Evolutionary conservation across 1,140 invertebrate species (phyloP).

Genomic region (Anadara kagoshimensis): DNA sequence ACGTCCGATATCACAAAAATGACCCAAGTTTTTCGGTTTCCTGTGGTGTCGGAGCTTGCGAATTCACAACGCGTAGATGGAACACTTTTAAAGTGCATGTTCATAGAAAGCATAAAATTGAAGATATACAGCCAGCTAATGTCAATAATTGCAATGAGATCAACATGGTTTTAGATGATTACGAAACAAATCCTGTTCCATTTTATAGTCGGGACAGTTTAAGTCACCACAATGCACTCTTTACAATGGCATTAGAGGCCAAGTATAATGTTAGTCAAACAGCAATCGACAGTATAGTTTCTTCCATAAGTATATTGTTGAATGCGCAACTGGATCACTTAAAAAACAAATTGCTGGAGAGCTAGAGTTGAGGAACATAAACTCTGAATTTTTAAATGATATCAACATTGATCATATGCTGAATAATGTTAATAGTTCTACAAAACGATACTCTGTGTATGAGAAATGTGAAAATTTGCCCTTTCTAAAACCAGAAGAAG

Average conservation of each 20-base stretch:
- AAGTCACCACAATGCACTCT: constrained; percentile 2
- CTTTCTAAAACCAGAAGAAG: constrained; percentile 6
- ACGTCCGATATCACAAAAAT: background rate
- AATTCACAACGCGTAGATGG: constrained; percentile 2
- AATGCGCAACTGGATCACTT: constrained; percentile 2
- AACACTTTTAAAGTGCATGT: constrained; percentile 13
- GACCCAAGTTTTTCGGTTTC: background rate
- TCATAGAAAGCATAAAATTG: constrained; percentile 12
- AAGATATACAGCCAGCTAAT: background rate
- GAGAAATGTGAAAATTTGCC: background rate
- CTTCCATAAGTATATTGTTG: background rate
- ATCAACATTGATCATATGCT: constrained; percentile 17
- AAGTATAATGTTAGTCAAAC: constrained; percentile 5
- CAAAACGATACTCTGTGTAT: constrained; percentile 10
- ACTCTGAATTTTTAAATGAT: background rate
- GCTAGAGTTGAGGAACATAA: constrained; percentile 7
- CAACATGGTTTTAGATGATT: background rate
- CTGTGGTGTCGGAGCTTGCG: background rate
- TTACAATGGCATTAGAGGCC: constrained; percentile 7
- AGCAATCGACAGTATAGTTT: constrained; percentile 15
- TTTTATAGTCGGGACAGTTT: background rate
- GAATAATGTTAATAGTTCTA: background rate
- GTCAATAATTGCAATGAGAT: background rate
- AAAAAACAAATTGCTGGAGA: background rate
- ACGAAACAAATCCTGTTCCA: background rate